Evolutionary conservation across 2,113 vertebrate species (phyloP), one percentile per base, ranked within the genome.

Genomic region (Hoplias malabaricus): DNA sequence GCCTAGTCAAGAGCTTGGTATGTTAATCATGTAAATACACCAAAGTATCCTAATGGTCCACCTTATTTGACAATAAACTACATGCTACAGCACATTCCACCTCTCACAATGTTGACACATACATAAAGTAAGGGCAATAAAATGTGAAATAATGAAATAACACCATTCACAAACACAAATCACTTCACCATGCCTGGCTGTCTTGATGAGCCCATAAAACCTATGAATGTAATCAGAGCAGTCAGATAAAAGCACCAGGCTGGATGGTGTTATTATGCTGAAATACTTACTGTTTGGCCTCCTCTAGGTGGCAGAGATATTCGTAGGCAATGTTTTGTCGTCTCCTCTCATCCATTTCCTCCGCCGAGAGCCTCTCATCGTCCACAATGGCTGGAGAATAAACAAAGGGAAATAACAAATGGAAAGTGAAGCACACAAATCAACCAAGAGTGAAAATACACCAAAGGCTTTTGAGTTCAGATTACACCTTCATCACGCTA

Each of bases 291-390:
- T 92, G 94, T 92, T 99, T 99, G 86, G 98, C 98, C 90, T 99
- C 98, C 86, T 99, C 97, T 86, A 99, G 89, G 89, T 98, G 98
- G 89, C 97, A 99, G 53, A 99, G 86, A 85, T 99, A 99, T 78
- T 99, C 98, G 62, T 99, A 99, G 73, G 98, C 98, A 14, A 99
- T 98, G 89, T 99, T 99, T 90, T 99, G 96, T 77, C 95, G 91
- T 78, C 98, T 90, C 85, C 96, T 93, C 88, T 99, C 97, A 86
- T 99, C 98, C 97, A 99, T 99, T 91, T 99, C 96, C 88, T 99
- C 97, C 0, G 98, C 97, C 8, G 98, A 97, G 82, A 96, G 93
- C 85, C 98, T 93, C 90, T 98, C 96, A 86, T 99, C 96, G 0
- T 99, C 98, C 91, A 98, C 95, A 73, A 99, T 98, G 80, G 97